A percentile compares a stretch with the other conserved stretches of the same genome.
Evolutionary conservation across 2,797 vertebrate species (phyloP).

Genomic region (Apogon talboti): DNA sequence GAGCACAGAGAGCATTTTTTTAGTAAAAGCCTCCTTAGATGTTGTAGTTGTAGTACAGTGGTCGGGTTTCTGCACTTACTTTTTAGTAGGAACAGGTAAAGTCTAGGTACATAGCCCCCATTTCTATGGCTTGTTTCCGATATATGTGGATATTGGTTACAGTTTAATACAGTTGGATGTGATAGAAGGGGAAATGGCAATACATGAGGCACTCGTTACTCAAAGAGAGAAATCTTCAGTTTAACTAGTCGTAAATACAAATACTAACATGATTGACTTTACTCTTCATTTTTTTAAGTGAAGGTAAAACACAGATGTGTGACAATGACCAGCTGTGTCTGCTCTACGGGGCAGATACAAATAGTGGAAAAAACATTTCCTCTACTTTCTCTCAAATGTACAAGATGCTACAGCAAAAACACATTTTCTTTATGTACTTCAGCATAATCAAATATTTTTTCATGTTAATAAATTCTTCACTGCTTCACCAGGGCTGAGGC

Average conservation of each 20-base stretch:
- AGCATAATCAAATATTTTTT: slow-evolving; percentile 22
- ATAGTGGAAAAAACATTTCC: slow-evolving; percentile 40
- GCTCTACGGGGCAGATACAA: slow-evolving; percentile 33
- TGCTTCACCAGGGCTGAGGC: slow-evolving; percentile 43
- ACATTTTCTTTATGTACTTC: slow-evolving; percentile 46
- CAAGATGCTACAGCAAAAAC: slow-evolving; percentile 44
- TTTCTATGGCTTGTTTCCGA: slow-evolving; percentile 84
- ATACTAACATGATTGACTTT: slow-evolving; percentile 42
- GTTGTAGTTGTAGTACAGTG: slow-evolving; percentile 56
- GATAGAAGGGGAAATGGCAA: slow-evolving; percentile 28
- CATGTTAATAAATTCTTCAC: slow-evolving; percentile 24
- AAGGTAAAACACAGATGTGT: slow-evolving; percentile 34
- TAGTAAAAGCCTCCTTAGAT: slow-evolving; percentile 36
- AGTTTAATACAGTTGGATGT: slow-evolving; percentile 46
- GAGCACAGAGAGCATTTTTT: slow-evolving; percentile 39
- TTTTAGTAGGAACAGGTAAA: slow-evolving; percentile 45
- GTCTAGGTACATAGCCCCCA: slow-evolving; percentile 56
- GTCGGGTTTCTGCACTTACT: slow-evolving; percentile 40
- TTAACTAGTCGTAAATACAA: slow-evolving; percentile 46
- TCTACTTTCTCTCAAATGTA: slow-evolving; percentile 39
- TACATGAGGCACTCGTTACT: slow-evolving; percentile 79
- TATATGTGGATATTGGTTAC: slow-evolving; percentile 63
- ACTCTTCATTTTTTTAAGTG: slow-evolving; percentile 20
- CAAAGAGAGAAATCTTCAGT: slow-evolving; percentile 50
- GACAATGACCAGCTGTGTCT: slow-evolving; percentile 26